Conservation (phyloP, 2,888 invertebrate genomes). For the Meganola albula region DNA sequence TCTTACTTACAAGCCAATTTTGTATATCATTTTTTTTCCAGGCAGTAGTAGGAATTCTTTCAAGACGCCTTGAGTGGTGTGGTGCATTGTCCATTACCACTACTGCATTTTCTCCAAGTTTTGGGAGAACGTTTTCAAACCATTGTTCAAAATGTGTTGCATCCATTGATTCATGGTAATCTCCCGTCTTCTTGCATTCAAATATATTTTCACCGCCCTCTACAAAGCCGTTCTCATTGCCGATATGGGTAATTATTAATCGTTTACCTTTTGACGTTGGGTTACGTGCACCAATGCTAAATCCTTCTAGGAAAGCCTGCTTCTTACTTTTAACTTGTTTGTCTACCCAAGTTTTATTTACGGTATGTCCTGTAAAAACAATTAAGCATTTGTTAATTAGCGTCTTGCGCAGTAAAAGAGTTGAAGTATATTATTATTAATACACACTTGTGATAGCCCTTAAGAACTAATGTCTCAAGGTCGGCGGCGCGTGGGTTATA, state of each 20-base stretch:
- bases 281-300: constrained; percentile 6
- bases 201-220: constrained; percentile 18
- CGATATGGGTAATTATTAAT: constrained; percentile 19
- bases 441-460: constrained; percentile 12
- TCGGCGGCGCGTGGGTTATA: constrained; percentile 10
- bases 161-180: constrained; percentile 14
- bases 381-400: constrained; percentile 5
- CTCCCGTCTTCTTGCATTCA: constrained; percentile 19
- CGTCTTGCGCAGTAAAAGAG: constrained; percentile 9
- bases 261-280: constrained; percentile 19
- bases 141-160: constrained; percentile 19
- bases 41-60: constrained; percentile 4
- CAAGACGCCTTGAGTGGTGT: constrained; percentile 5
- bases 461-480: constrained; percentile 8
- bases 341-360: constrained; percentile 10
- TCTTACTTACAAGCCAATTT: constrained; percentile 9
- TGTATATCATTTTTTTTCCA: constrained; percentile 9
- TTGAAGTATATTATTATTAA: constrained; percentile 11
- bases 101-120: constrained; percentile 6
- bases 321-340: constrained; percentile 8
- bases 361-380: constrained; percentile 6
- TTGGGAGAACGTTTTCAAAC: constrained; percentile 11
- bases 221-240: constrained; percentile 18
- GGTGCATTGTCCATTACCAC: too few species aligned
- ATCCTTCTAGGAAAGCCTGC: constrained; percentile 16